phyloP scores from a whole-genome alignment of 2,797 vertebrate genomes.

The Xyrichtys novacula region DNA sequence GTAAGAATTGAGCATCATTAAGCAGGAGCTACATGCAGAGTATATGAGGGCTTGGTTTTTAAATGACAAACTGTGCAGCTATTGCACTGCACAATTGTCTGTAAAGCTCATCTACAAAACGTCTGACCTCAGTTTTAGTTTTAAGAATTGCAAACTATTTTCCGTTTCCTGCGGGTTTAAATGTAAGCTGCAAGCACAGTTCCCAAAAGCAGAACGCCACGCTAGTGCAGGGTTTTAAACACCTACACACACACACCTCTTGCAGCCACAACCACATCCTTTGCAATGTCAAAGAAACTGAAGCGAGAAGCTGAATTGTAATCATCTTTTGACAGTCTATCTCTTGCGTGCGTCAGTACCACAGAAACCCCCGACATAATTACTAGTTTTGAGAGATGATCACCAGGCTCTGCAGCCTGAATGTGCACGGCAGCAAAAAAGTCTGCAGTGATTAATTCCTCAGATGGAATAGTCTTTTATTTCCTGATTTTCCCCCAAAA shows the following conservation, averaged over 20 bases:
- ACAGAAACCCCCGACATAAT: constrained; percentile 44
- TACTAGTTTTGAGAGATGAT: constrained; percentile 29
- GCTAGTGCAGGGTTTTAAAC: constrained; percentile 14
- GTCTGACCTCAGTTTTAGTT: constrained; percentile 63
- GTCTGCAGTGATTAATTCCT: not conserved
- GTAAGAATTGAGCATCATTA: constrained; percentile 7
- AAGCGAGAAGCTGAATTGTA: constrained; percentile 44
- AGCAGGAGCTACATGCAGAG: constrained; percentile 1
- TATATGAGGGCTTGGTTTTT: too few relatives aligned
- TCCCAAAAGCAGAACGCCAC: constrained; percentile 63
- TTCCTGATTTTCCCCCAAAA: constrained; percentile 1
- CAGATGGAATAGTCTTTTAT: not conserved
- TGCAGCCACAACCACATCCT: constrained; percentile 82
- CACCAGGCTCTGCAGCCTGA: not conserved
- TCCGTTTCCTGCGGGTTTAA: constrained; percentile 86
- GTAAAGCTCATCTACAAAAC: constrained; percentile 48
- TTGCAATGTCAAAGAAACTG: constrained; percentile 61
- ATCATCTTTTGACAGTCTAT: constrained; percentile 52
- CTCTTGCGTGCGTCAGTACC: constrained; percentile 41
- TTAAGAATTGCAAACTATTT: constrained; percentile 70
- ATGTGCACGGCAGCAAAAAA: constrained; percentile 1
- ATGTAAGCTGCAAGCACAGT: constrained; percentile 51
- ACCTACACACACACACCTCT: constrained; percentile 9
- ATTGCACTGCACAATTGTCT: not conserved
- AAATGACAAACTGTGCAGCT: too few relatives aligned